Base-by-base conservation (phyloP, 2,797 vertebrate genomes). In the Bufotes viridis region DNA sequence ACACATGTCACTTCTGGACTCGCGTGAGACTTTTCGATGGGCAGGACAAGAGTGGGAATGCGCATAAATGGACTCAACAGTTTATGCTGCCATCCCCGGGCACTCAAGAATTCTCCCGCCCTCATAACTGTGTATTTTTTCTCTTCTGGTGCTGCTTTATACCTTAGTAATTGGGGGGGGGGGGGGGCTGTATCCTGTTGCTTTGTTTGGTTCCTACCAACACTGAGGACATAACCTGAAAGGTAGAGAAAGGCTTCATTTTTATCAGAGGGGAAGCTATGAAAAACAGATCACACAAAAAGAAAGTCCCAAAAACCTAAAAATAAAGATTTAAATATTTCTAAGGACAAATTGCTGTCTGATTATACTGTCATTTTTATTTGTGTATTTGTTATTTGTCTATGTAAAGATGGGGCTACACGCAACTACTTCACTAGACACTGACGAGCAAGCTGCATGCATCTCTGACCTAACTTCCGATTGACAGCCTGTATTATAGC, bases 101-200 rank as follows among this genome's bases (percentile, higher is more conserved):
- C 51, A 22, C 53, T 91, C 89, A 90, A 92, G 90, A 91, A 90
- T 91, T 92, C 91, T 87, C 82, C 94, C 91, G 87, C 84, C 94
- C 93, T 93, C 94, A 92, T 92, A 90, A 92, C 92, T 94, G 92
- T 95, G 90, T 94, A 95, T 93, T 94, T 92, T 93, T 93, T 93
- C 60, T 78, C 75, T 93, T 92, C 92, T 92, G 92, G 91, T 94
- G 92, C 90, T 93, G 91, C 80, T 89, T 89, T 86, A 65, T 93
- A 89, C 88, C 84, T 85, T 89, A 81, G 81, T 89, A 70, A 57
- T 65, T 70, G 78, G 84, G 34, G 70, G n/a, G n/a, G n/a, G 60
- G 78, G 84, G 34, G 83, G 70, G n/a, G 12, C 79, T 78, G 84
- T 85, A 81, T 26, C 53, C 55, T 84, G 61, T 72, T 75, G 76